Percentiles rank a stretch among this genome's conserved stretches.
Conservation (phyloP, 2,888 invertebrate species). For the Leucophenga montana region DNA sequence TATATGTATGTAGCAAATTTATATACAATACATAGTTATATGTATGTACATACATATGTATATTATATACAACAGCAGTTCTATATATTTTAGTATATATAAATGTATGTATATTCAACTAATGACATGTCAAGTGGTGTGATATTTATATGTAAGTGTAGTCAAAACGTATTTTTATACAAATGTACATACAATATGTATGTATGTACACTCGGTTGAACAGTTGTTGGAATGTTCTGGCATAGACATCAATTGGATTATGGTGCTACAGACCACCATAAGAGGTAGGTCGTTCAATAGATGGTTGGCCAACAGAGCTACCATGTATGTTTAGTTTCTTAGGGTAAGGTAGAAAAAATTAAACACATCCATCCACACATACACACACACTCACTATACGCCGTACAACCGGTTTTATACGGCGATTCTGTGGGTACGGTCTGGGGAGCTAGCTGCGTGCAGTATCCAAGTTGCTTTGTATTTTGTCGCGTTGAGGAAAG, state of each 20-base stretch:
- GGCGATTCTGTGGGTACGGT: constrained; percentile 48
- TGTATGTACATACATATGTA: no score
- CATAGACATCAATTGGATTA: constrained; percentile 56
- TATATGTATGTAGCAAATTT: no score
- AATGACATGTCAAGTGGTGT: not conserved
- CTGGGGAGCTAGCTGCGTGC: not conserved
- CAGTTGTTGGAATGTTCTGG: constrained; percentile 38
- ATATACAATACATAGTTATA: no score
- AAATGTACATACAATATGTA: not conserved
- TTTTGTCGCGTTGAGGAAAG: constrained; percentile 5
- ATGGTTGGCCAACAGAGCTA: constrained; percentile 2
- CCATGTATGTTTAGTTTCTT: not conserved
- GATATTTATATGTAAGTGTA: no score
- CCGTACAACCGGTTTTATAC: constrained; percentile 58
- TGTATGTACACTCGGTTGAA: constrained; percentile 2
- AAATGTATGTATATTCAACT: not conserved
- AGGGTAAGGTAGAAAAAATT: constrained; percentile 47
- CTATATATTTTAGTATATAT: not conserved
- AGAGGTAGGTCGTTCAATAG: constrained; percentile 28
- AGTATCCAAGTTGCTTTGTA: not conserved
- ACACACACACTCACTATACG: constrained; percentile 17
- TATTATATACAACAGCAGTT: no score
- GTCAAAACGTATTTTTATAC: no score
- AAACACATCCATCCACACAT: constrained; percentile 41
- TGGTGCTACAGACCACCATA: constrained; percentile 29